Evolutionary conservation across 2,797 vertebrate species (phyloP).

Genomic region (Coccyzus lansbergi): DNA sequence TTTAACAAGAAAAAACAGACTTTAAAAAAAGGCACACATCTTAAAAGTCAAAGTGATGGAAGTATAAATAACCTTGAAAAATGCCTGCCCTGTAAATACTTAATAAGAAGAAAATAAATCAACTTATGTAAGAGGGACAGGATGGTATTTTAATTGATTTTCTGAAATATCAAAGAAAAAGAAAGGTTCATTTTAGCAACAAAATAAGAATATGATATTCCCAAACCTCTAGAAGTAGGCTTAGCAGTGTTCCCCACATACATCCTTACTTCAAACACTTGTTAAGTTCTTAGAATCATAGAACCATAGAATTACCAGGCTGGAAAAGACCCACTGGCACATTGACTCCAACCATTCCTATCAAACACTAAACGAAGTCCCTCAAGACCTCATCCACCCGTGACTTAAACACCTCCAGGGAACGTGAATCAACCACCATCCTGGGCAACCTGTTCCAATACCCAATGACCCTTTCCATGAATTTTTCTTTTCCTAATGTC

Average conservation of each 20-base stretch:
- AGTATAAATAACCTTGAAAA: constrained; percentile 5
- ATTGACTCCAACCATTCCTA: too few species aligned
- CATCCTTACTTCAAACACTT: accelerated
- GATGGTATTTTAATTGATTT: not conserved
- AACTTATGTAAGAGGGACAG: not conserved
- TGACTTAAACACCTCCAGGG: too few species aligned
- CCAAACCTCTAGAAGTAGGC: not conserved
- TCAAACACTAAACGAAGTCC: too few species aligned
- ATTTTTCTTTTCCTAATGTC: too few species aligned
- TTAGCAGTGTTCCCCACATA: not conserved
- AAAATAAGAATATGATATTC: not conserved
- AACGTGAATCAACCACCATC: too few species aligned
- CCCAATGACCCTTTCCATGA: too few species aligned
- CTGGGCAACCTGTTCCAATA: too few species aligned
- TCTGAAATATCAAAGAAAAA: not conserved
- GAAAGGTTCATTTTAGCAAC: not conserved
- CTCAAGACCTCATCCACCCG: too few species aligned
- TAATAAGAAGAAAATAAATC: not conserved
- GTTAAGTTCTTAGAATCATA: not conserved
- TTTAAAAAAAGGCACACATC: not conserved
- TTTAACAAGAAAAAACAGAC: not conserved
- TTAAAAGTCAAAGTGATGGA: constrained; percentile 22
- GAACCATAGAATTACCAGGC: too few species aligned
- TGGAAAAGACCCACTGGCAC: too few species aligned
- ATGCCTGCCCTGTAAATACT: not conserved